A percentile compares a stretch with the other conserved stretches of the same genome.
Evolutionary conservation across 2,113 vertebrate genomes (phyloP).

Genomic region (Xiphorhynchus elegans): DNA sequence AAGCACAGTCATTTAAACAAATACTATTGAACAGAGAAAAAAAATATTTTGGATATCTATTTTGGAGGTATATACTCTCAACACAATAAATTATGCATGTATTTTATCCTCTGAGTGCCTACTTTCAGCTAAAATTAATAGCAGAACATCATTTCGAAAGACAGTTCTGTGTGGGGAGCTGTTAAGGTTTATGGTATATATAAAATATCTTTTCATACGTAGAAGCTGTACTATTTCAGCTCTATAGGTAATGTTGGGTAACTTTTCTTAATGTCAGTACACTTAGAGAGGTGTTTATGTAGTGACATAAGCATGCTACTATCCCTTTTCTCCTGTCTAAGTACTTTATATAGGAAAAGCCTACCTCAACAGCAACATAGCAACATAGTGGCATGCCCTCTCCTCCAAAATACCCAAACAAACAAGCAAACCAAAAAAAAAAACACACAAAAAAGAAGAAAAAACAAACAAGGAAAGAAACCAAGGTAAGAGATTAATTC

Average conservation of each 20-base stretch:
- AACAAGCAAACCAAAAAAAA: too few relatives aligned
- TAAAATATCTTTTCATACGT: neutral
- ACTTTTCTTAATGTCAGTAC: neutral
- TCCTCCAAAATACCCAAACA: too few relatives aligned
- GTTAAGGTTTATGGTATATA: neutral
- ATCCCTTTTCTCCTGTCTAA: neutral
- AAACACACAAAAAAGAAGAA: too few relatives aligned
- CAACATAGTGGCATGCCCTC: neutral
- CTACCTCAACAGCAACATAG: neutral
- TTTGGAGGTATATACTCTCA: neutral
- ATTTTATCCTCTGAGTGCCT: neutral
- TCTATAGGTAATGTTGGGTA: rapidly evolving
- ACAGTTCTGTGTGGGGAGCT: rapidly evolving
- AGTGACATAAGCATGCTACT: neutral
- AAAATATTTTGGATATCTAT: neutral
- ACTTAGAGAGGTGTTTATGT: neutral
- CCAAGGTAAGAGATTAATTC: neutral
- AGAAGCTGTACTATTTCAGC: neutral
- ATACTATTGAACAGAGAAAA: neutral
- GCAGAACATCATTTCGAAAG: neutral
- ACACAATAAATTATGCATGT: neutral
- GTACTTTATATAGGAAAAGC: neutral
- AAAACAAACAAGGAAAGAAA: neutral
- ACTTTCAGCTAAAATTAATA: neutral
- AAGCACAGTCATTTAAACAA: neutral